Conservation (phyloP, 1,140 invertebrate species). For the Coelopa frigida region DNA sequence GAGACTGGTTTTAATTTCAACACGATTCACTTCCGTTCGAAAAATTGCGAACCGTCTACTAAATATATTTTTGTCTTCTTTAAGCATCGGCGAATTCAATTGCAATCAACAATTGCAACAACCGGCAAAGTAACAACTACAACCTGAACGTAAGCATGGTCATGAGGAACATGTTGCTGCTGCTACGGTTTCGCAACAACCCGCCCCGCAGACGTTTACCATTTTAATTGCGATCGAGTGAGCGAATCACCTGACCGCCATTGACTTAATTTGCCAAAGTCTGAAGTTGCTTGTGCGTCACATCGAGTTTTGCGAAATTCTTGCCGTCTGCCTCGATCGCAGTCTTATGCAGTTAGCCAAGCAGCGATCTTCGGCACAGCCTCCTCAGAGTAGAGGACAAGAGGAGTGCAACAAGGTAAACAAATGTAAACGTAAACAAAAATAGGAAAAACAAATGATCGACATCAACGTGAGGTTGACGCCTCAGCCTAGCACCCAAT, state of each 20-base stretch:
- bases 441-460: slow-evolving; percentile 10
- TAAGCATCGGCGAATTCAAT: slow-evolving; percentile 16
- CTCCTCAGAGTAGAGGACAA: no score
- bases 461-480: slow-evolving; percentile 19
- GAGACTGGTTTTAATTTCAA: no score
- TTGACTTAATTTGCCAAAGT: slow-evolving; percentile 46
- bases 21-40: no score
- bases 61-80: neutral
- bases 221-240: slow-evolving; percentile 46
- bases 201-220: slow-evolving; percentile 39
- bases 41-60: no score
- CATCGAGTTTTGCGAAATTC: slow-evolving; percentile 43
- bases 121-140: slow-evolving; percentile 13
- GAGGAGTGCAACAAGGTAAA: no score
- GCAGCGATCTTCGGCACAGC: no score
- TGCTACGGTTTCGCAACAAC: no score
- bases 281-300: slow-evolving; percentile 40
- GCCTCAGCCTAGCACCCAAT: slow-evolving; percentile 34
- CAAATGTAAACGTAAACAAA: no score
- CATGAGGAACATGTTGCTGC: no score
- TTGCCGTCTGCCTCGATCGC: slow-evolving; percentile 37
- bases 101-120: slow-evolving; percentile 6
- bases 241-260: slow-evolving; percentile 42
- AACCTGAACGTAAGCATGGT: no score
- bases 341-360: slow-evolving; percentile 40